phyloP scores from a whole-genome alignment of 2,797 vertebrate species.

The Aeoliscus strigatus region DNA sequence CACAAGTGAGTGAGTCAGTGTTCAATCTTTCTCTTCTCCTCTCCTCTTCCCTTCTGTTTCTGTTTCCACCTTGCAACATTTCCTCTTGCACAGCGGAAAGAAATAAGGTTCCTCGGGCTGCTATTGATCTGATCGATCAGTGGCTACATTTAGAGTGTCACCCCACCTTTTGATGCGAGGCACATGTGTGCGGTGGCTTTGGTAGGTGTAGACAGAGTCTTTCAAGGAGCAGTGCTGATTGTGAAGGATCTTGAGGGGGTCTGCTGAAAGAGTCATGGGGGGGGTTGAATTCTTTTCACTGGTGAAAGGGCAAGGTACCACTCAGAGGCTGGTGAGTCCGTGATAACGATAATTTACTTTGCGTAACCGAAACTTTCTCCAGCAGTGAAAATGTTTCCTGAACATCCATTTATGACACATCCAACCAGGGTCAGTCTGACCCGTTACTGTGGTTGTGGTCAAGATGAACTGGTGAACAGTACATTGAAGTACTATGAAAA shows the following conservation, averaged over 20 bases:
- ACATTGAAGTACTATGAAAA: too few species aligned
- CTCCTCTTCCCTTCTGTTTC: neutral
- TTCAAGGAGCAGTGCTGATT: conserved; percentile 48
- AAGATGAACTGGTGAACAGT: too few species aligned
- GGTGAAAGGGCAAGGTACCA: conserved; percentile 34
- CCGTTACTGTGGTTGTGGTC: too few species aligned
- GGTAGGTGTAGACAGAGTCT: conserved; percentile 18
- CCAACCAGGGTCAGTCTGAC: too few species aligned
- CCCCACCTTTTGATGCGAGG: conserved; percentile 34
- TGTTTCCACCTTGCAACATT: conserved; percentile 26
- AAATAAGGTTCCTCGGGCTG: conserved; percentile 22
- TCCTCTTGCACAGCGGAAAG: conserved; percentile 23
- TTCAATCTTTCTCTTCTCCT: neutral
- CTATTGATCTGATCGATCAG: conserved; percentile 52
- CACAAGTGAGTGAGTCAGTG: conserved; percentile 28
- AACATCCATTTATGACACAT: too few species aligned
- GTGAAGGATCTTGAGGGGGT: conserved; percentile 50
- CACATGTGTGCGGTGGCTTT: conserved; percentile 34
- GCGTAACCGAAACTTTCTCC: too few species aligned
- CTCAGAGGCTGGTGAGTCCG: conserved; percentile 42
- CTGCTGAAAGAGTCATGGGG: conserved; percentile 49
- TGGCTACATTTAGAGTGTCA: conserved; percentile 49
- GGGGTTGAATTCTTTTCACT: conserved; percentile 45
- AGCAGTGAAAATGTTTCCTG: too few species aligned
- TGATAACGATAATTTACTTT: conserved; percentile 50